A percentile compares a stretch with the other conserved stretches of the same genome.
These are phyloP conservation scores for Bombus ignitus DNA, from an alignment of 1,140 invertebrate species.

Conservation along the genomic window DNA sequence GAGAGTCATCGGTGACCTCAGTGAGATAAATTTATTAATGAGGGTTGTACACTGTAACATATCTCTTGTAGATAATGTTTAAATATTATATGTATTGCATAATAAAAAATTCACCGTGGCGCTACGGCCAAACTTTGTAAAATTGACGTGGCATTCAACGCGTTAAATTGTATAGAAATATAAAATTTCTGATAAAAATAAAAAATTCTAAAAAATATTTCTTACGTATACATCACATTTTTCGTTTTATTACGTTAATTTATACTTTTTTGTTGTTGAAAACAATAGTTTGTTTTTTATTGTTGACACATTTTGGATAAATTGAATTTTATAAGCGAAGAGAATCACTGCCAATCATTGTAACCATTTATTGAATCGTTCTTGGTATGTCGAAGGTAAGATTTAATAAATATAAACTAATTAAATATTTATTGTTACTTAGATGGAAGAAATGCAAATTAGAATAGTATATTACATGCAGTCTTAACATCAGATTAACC, in stretches of 20 bases:
- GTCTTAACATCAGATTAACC: too few species aligned
- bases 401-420: not conserved
- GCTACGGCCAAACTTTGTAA: too few species aligned
- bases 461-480: not conserved
- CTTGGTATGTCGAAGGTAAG: not conserved
- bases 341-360: not conserved
- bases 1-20: too few species aligned
- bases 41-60: too few species aligned
- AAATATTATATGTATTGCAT: too few species aligned
- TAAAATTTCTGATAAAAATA: not conserved
- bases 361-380: not conserved
- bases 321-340: not conserved
- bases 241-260: not conserved
- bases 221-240: not conserved
- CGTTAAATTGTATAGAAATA: too few species aligned
- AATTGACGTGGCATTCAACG: too few species aligned
- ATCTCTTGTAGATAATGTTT: too few species aligned
- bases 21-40: too few species aligned
- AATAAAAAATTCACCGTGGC: too few species aligned
- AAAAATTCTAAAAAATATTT: not conserved
- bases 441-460: not conserved
- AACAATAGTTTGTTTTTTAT: fast-evolving
- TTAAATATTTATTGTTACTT: not conserved
- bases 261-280: not conserved
- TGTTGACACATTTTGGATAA: not conserved